Evolutionary conservation across 2,113 vertebrate genomes (phyloP).

Genomic region (Abramis brama): DNA sequence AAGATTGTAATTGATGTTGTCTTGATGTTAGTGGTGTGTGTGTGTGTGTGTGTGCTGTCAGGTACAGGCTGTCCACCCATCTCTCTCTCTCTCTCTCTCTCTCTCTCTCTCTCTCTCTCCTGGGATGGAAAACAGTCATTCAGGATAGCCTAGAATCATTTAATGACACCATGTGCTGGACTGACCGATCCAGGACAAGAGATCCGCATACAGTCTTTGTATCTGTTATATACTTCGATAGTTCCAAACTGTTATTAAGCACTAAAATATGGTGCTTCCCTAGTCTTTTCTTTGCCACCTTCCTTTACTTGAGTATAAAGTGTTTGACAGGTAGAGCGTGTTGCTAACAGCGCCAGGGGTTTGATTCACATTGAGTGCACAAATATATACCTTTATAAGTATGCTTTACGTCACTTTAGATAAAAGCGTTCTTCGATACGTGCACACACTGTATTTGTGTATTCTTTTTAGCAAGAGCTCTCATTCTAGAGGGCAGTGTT

Average conservation of each 20-base stretch:
- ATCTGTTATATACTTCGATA: background rate
- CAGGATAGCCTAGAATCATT: background rate
- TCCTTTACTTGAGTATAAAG: background rate
- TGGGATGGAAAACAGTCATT: constrained; percentile 6
- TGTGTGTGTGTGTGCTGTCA: constrained; percentile 9
- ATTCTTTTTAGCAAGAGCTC: background rate
- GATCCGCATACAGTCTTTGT: background rate
- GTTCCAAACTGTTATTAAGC: background rate
- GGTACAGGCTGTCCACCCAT: constrained; percentile 14
- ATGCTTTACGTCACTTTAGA: background rate
- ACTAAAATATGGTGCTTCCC: background rate
- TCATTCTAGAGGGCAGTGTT: constrained; percentile 26
- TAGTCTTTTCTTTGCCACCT: background rate
- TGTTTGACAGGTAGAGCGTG: background rate
- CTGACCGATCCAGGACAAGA: background rate
- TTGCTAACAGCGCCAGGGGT: background rate
- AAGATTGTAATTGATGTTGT: background rate
- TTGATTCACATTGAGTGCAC: background rate
- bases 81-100: background rate
- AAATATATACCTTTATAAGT: background rate
- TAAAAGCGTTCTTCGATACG: background rate
- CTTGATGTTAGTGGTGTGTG: constrained; percentile 10
- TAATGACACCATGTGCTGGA: background rate
- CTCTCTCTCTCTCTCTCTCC: background rate
- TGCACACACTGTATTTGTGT: background rate